phyloP scores from a whole-genome alignment of 2,888 invertebrate genomes.

The Troglohyphantes excavatus region DNA sequence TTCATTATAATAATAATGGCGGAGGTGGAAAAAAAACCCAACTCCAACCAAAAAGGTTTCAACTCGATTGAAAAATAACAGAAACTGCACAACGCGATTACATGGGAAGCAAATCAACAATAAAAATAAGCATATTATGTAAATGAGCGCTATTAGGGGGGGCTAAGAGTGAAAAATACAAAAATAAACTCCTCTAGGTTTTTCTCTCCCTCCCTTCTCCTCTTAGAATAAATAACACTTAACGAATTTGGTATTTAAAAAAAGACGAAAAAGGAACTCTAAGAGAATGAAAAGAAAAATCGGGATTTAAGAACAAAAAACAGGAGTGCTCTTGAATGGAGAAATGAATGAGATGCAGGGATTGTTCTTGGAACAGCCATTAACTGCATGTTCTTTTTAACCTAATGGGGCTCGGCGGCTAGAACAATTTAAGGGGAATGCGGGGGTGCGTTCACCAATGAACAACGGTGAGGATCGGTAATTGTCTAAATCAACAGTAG shows the following conservation, averaged over 20 bases:
- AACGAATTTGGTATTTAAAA: conserved; percentile 72
- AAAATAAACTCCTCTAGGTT: conserved; percentile 67
- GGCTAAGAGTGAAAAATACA: conserved; percentile 77
- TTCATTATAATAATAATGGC: conserved; percentile 52
- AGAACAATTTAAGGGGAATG: conserved; percentile 60
- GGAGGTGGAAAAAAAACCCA: conserved; percentile 36
- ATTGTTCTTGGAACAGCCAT: conserved; percentile 68
- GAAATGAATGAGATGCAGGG: conserved; percentile 66
- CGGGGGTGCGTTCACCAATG: too few species aligned
- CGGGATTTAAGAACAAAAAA: conserved; percentile 55
- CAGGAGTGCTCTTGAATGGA: conserved; percentile 25
- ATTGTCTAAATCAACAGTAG: too few species aligned
- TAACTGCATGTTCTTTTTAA: conserved; percentile 74
- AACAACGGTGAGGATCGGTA: too few species aligned
- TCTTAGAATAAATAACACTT: conserved; percentile 77
- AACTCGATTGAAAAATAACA: conserved; percentile 76
- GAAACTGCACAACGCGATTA: conserved; percentile 65
- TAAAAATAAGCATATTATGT: conserved; percentile 78
- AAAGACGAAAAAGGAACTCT: too few species aligned
- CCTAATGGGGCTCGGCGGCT: conserved; percentile 71
- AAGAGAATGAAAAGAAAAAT: conserved; percentile 64
- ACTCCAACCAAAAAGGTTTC: conserved; percentile 66
- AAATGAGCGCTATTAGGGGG: conserved; percentile 78
- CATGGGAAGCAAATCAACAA: conserved; percentile 72
- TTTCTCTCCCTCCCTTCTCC: conserved; percentile 16